Evolutionary conservation across 2,113 vertebrate genomes (phyloP), one percentile per base, ranked within the genome.

Genomic region (Maylandia zebra): DNA sequence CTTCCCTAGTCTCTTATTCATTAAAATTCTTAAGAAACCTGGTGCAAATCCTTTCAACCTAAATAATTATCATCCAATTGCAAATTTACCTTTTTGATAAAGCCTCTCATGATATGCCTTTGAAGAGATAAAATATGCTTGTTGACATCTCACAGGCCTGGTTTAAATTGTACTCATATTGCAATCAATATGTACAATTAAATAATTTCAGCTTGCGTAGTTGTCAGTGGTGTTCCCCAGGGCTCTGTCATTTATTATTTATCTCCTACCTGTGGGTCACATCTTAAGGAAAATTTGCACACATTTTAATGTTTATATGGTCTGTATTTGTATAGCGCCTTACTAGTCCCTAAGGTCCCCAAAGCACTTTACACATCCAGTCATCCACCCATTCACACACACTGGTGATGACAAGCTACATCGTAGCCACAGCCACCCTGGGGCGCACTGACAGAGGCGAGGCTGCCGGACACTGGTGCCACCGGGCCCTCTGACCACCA

Each of bases 371-470:
- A 56, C 22, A 56, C 11, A 56, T 1, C 14, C 7, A 1, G 45
- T 48, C 45, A 48, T 48, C 45, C 45, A 43, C 41, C 12, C 41
- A 43, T 43, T 13, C 0, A 43, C 16, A 50, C 19, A 22, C 52
- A 55, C n/a, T 4, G 10, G 10, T 12, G 52, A 55, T 22, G 52
- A 10, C 3, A 57, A 55, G 55, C 55, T 57, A 57, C 24, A 14
- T 5, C 8, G 24, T 14, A 57, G 12, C 55, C 24, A 27, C 55
- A 57, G 24, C 4, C 24, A 14, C 12, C 55, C 24, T 27, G 24
- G 22, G 55, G 0, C 0, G 0, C 12, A 27, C 22, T 27, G 55
- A 27, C 12, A 57, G 55, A 27, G 22, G 12, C 0, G 1, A 56
- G 55, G 22, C 55, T 56, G 22, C 1, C 2, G 1, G 0, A 56